Evolutionary conservation across 1,140 invertebrate species (phyloP).

Genomic region (Himalopsyche phryganea): DNA sequence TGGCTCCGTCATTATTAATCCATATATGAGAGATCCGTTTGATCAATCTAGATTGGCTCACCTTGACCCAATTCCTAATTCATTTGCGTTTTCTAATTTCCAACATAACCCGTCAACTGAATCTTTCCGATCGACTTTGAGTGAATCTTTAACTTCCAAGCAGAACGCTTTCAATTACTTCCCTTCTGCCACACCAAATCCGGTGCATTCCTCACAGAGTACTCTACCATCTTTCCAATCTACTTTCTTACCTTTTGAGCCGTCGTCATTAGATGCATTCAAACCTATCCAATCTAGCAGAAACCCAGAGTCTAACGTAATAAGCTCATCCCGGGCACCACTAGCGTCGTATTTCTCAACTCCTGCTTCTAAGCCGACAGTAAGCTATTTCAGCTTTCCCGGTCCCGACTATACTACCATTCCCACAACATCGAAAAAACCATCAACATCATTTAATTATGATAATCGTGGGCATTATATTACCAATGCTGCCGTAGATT

Average conservation of each 20-base stretch:
- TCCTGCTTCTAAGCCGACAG: conserved; percentile 27
- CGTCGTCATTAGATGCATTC: conserved; percentile 10
- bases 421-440: conserved; percentile 19
- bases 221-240: conserved; percentile 15
- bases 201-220: conserved; percentile 10
- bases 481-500: conserved; percentile 29
- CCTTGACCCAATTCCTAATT: background rate
- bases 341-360: conserved; percentile 20
- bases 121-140: conserved; percentile 15
- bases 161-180: conserved; percentile 26
- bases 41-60: conserved; percentile 6
- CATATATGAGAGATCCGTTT: conserved; percentile 25
- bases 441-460: conserved; percentile 7
- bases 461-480: conserved; percentile 33
- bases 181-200: conserved; percentile 27
- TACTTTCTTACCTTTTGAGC: conserved; percentile 17
- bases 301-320: conserved; percentile 16
- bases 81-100: conserved; percentile 18
- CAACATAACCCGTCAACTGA: conserved; percentile 27
- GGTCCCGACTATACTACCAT: conserved; percentile 25
- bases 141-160: conserved; percentile 6
- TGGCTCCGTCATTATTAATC: conserved; percentile 74
- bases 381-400: conserved; percentile 30
- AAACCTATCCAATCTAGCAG: conserved; percentile 12
- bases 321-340: conserved; percentile 13